Conservation (phyloP, 2,888 invertebrate genomes). For the Phortica magna region DNA sequence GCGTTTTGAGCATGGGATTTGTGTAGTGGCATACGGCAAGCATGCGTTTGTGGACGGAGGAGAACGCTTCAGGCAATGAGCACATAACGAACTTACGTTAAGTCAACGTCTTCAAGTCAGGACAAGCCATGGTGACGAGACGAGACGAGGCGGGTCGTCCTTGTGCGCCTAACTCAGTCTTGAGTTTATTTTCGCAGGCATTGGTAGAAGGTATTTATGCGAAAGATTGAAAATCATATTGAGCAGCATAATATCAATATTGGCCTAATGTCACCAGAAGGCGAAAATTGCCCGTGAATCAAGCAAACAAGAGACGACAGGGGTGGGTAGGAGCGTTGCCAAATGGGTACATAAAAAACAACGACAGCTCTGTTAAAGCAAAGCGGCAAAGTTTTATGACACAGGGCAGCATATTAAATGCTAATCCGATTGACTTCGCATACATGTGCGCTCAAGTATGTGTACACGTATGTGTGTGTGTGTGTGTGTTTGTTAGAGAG, state of each 20-base stretch:
- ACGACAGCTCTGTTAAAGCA: slow-evolving; percentile 58
- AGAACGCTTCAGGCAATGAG: slow-evolving; percentile 30
- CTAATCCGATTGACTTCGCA: slow-evolving; percentile 62
- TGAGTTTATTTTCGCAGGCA: slow-evolving; percentile 22
- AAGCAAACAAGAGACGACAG: background rate
- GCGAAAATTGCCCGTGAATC: slow-evolving; percentile 33
- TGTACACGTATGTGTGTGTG: background rate
- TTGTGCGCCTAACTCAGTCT: background rate
- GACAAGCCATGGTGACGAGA: background rate
- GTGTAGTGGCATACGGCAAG: background rate
- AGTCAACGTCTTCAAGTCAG: slow-evolving; percentile 3
- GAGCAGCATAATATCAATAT: slow-evolving; percentile 55
- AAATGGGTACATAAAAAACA: slow-evolving; percentile 59
- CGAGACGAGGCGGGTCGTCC: too few relatives aligned
- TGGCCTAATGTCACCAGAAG: slow-evolving; percentile 55
- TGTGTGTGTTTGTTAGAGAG: background rate
- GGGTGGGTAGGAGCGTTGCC: background rate
- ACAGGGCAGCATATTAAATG: slow-evolving; percentile 50
- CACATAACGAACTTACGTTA: slow-evolving; percentile 38
- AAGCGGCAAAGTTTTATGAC: slow-evolving; percentile 34
- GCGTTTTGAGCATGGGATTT: too few relatives aligned
- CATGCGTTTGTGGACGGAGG: background rate
- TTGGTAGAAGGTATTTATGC: slow-evolving; percentile 42
- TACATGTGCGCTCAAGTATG: background rate
- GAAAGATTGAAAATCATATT: slow-evolving; percentile 51